Conservation (phyloP, 2,113 vertebrate species). For the Scopus umbretta region DNA sequence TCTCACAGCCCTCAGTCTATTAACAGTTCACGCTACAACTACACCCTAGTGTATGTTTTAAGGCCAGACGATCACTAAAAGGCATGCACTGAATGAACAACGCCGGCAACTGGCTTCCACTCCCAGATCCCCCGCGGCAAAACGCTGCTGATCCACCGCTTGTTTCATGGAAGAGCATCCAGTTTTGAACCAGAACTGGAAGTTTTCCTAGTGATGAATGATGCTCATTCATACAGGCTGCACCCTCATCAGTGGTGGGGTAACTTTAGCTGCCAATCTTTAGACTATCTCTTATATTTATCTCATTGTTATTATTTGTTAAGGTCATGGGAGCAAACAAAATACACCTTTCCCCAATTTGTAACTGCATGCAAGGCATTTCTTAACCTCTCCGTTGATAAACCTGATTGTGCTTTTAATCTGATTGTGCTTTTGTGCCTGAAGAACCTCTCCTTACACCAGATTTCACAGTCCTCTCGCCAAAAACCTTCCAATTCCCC, state of each 20-base stretch:
- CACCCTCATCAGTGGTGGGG: not conserved
- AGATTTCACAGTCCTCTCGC: not conserved
- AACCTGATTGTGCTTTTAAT: not conserved
- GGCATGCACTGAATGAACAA: not conserved
- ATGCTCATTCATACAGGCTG: not conserved
- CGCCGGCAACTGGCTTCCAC: not conserved
- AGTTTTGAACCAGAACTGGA: not conserved
- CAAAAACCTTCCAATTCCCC: fast-evolving
- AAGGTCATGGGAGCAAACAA: not conserved
- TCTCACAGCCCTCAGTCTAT: not conserved
- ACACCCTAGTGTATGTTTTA: not conserved
- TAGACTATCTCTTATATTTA: not conserved
- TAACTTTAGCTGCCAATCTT: not conserved
- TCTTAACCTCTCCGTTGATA: not conserved
- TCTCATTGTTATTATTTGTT: not conserved
- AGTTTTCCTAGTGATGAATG: not conserved
- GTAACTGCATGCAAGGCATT: not conserved
- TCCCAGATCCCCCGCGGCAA: fast-evolving
- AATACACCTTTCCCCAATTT: not conserved
- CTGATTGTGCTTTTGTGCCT: too few species aligned
- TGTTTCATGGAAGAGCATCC: not conserved
- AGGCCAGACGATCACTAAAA: not conserved
- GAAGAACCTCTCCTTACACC: not conserved
- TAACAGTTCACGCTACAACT: fast-evolving
- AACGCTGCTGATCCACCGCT: not conserved